Conservation (phyloP, 2,113 vertebrate species). For the Phalacrocorax aristotelis region DNA sequence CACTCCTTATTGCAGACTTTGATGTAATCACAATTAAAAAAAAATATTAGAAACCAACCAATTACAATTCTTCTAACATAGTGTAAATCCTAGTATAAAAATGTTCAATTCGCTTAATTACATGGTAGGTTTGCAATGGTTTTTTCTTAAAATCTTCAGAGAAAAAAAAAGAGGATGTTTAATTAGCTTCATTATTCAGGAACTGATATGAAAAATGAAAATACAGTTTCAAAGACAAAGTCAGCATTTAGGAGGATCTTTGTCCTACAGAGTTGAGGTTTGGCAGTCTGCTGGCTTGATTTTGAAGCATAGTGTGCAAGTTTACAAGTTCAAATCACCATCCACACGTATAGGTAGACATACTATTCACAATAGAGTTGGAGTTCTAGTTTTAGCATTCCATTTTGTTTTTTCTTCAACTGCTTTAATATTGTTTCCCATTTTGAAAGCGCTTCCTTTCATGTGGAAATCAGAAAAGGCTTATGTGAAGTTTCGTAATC, state of each 20-base stretch:
- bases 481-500: neutral
- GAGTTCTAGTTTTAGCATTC: neutral
- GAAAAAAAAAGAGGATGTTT: neutral
- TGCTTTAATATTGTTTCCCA: neutral
- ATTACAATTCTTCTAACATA: neutral
- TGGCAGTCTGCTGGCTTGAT: neutral
- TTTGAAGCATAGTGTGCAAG: neutral
- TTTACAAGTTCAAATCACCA: neutral
- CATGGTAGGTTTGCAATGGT: neutral
- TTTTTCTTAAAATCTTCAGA: neutral
- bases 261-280: neutral
- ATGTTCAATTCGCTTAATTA: neutral
- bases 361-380: neutral
- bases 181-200: neutral
- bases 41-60: neutral
- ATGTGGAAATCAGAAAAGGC: neutral
- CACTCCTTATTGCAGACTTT: neutral
- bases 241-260: neutral
- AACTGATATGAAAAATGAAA: neutral
- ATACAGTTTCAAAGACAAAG: neutral
- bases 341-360: neutral
- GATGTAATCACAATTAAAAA: neutral
- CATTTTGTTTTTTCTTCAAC: neutral
- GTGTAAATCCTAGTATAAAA: neutral
- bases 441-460: neutral